phyloP scores from a whole-genome alignment of 92 coral and sea anemone genomes.

The Bergia puertoricense region DNA sequence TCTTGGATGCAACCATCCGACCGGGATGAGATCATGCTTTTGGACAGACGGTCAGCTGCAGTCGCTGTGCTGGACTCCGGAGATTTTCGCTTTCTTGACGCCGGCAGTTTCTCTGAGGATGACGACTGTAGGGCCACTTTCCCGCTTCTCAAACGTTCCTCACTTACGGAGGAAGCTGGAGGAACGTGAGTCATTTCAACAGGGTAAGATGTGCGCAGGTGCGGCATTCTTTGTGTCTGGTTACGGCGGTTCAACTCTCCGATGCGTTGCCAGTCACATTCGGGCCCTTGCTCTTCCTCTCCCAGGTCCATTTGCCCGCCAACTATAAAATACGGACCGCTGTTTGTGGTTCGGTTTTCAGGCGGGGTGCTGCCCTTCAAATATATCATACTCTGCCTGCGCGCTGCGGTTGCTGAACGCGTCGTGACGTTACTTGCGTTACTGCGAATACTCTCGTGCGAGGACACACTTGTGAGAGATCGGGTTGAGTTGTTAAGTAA shows the following conservation, averaged over 20 bases:
- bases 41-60: slow-evolving; percentile 42
- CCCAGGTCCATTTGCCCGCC: slow-evolving; percentile 68
- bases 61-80: slow-evolving; percentile 34
- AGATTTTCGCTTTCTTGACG: slow-evolving; percentile 69
- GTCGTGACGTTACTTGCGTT: slow-evolving; percentile 44
- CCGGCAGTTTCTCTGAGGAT: slow-evolving; percentile 44
- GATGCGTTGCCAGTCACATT: slow-evolving; percentile 85
- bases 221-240: slow-evolving; percentile 79
- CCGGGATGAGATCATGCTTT: slow-evolving; percentile 45
- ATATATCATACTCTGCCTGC: slow-evolving; percentile 86
- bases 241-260: slow-evolving; percentile 89
- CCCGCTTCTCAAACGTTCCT: slow-evolving; percentile 55
- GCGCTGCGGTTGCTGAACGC: slow-evolving; percentile 60
- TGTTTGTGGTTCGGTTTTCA: slow-evolving; percentile 76
- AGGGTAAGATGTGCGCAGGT: slow-evolving; percentile 94
- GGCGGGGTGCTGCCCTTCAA: slow-evolving; percentile 80
- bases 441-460: slow-evolving; percentile 60
- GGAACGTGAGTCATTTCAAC: slow-evolving; percentile 87
- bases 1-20: slow-evolving; percentile 64
- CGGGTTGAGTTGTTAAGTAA: slow-evolving; percentile 41
- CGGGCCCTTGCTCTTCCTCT: slow-evolving; percentile 74
- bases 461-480: slow-evolving; percentile 53
- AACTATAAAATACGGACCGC: slow-evolving; percentile 79
- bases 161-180: slow-evolving; percentile 60
- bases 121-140: slow-evolving; percentile 47